Evolutionary conservation across 2,797 vertebrate genomes (phyloP).

Genomic region (Etheostoma nigrum): DNA sequence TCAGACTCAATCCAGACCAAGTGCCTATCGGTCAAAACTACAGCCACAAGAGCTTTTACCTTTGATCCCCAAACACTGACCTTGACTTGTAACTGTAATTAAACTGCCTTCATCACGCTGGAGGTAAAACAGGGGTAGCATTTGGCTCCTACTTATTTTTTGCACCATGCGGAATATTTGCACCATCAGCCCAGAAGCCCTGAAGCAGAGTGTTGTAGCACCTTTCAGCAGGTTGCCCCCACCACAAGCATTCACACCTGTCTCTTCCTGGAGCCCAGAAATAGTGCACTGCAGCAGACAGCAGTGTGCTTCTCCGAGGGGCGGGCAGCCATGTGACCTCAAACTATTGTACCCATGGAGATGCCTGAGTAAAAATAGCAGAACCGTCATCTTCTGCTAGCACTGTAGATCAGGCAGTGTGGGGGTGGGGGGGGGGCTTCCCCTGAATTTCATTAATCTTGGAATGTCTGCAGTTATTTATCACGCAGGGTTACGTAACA

Average conservation of each 20-base stretch:
- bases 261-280: conserved; percentile 76
- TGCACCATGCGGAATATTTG: conserved; percentile 47
- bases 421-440: conserved; percentile 52
- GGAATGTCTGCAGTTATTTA: conserved; percentile 70
- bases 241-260: conserved; percentile 74
- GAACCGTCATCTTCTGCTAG: conserved; percentile 41
- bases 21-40: conserved; percentile 57
- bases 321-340: conserved; percentile 69
- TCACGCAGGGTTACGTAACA: conserved; percentile 68
- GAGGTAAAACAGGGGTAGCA: conserved; percentile 20
- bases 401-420: conserved; percentile 44
- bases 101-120: conserved; percentile 39
- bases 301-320: conserved; percentile 62
- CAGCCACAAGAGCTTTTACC: conserved; percentile 46
- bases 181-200: conserved; percentile 31
- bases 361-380: conserved; percentile 77
- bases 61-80: conserved; percentile 54
- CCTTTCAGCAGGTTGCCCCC: conserved; percentile 72
- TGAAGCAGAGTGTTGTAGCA: conserved; percentile 49
- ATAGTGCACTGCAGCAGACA: conserved; percentile 78
- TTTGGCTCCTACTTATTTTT: conserved; percentile 41
- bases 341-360: conserved; percentile 68
- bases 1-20: conserved; percentile 56
- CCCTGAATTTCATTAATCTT: conserved; percentile 71
- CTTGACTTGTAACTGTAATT: conserved; percentile 52